Conservation (phyloP, 2,797 vertebrate species). For the Melanotaenia trifasciata region DNA sequence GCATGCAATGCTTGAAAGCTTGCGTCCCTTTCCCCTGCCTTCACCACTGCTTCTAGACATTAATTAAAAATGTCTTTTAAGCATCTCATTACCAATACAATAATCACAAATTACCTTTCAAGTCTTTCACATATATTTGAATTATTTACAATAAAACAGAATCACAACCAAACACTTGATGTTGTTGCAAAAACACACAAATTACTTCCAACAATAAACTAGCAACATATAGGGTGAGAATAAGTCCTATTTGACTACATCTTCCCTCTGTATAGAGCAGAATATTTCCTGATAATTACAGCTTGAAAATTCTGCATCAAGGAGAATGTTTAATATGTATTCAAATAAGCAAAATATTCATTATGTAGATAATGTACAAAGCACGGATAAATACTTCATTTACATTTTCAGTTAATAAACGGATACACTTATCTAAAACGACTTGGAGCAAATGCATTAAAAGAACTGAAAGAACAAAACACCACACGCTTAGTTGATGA, state of each 20-base stretch:
- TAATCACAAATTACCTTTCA: conserved; percentile 15
- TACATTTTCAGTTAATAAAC: conserved; percentile 68
- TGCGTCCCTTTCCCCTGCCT: conserved; percentile 27
- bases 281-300: conserved; percentile 46
- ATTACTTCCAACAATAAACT: conserved; percentile 5
- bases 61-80: conserved; percentile 33
- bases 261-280: conserved; percentile 24
- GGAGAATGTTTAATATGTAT: conserved; percentile 67
- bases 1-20: conserved; percentile 36
- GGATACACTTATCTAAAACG: conserved; percentile 53
- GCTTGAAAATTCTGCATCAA: conserved; percentile 45
- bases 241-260: conserved; percentile 25
- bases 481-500: conserved; percentile 30
- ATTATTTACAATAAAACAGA: conserved; percentile 6
- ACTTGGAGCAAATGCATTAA: conserved; percentile 51
- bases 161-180: conserved; percentile 1
- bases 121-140: conserved; percentile 6
- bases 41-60: conserved; percentile 30
- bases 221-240: conserved; percentile 27
- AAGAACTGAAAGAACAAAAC: conserved; percentile 39
- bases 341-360: conserved; percentile 71
- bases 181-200: conserved; percentile 6
- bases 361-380: conserved; percentile 73
- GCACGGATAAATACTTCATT: conserved; percentile 66
- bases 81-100: conserved; percentile 35